Evolutionary conservation across 2,113 vertebrate genomes (phyloP), one percentile per base, ranked within the genome.

Genomic region (Gambusia holbrooki): DNA sequence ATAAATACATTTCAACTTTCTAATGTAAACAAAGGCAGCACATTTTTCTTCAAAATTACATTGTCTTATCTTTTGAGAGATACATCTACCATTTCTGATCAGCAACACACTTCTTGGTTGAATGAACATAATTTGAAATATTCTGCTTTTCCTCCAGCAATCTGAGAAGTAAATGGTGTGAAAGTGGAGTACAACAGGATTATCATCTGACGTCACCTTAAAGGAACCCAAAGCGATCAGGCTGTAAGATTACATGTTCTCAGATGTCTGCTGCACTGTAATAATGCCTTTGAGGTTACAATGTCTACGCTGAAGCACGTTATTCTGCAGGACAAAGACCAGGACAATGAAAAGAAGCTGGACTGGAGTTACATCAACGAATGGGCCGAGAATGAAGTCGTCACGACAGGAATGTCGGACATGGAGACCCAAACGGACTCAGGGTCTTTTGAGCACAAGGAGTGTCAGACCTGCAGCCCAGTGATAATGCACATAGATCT

Each of bases 401-500:
- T 82, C 63, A 64, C 51, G 2, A 51, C 85, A 17, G 87, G 85
- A 60, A 78, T 85, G 72, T 84, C 37, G 0, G 76, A 89, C 6
- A 92, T 82, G 22, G 76, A 93, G 62, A 95, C 95, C 0, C 95
- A 95, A 85, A 95, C 95, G 0, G 85, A 85, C 54, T 14, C 7
- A 0, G 58, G 66, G 28, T 8, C 76, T 19, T 54, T 48, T 1
- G 79, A 90, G 71, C 83, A 95, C 86, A 92, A 91, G 88, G 89
- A 88, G 82, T 86, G 86, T 25, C 95, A 95, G 83, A 95, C 95
- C 40, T 91, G 87, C 79, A 91, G 32, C 72, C 92, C 93, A 0
- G 73, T 93, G 60, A 84, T 95, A 37, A 91, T 94, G 93, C 92
- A 92, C 67, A 91, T 94, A 65, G 93, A 95, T 61, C 82, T 94